Base-by-base conservation (phyloP, 2,113 vertebrate genomes). In the Scopus umbretta region DNA sequence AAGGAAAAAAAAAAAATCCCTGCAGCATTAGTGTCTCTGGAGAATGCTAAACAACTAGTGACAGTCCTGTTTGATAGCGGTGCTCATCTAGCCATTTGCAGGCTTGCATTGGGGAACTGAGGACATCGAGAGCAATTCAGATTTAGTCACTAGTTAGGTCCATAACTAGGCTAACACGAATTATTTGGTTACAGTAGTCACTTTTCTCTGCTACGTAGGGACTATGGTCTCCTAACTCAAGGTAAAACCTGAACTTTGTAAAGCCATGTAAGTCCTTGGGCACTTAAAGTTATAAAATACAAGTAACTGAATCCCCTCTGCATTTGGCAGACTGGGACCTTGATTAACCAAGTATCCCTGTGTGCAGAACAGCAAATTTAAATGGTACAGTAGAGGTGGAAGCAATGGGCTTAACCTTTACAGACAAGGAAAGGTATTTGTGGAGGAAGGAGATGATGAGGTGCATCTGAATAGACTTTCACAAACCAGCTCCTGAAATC, bases 201-300 rank as follows among this genome's bases (percentile, higher is more conserved):
- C 1, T 80, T 52, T 52, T 13, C 52, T 88, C 59, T 84, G 21
- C 52, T 76, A 4, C 22, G 7, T 36, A 34, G n/a, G 27, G 61
- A 26, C 70, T 75, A 0, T 21, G 14, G 21, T 63, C 50, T 84
- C 55, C 76, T 68, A 72, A 58, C 8, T 66, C 67, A 8, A 0
- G 38, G 36, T 49, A 29, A 85, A 62, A 81, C 23, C 27, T 43
- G 42, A 71, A 34, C 45, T 70, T 68, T 0, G 0, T 47, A 53
- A 66, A 20, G 27, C 42, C 17, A 25, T 1, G 0, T 20, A 50
- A 27, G 0, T 13, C 17, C 22, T 4, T 34, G 70, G 53, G 55
- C 67, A 56, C 40, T 58, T 50, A 11, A 27, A 52, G 73, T 29
- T 61, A 18, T 12, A 13, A 43, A 88, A n/a, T 15, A 62, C 18